Conservation (phyloP, 1,140 invertebrate species). For the Drosophila mayri region DNA sequence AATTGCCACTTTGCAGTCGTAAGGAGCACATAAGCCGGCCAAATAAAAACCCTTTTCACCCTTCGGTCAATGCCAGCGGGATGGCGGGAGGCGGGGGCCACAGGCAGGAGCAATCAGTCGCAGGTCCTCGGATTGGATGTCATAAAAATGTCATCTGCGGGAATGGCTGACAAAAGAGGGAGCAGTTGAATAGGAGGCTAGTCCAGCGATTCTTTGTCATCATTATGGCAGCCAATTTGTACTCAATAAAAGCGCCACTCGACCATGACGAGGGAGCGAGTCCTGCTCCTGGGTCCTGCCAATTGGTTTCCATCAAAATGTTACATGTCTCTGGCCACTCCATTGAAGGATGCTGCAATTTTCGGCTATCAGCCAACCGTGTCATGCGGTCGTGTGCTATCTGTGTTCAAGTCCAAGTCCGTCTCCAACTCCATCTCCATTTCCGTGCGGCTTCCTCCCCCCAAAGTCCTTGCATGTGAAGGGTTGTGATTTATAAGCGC, state of each 20-base stretch:
- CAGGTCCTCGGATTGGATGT: slow-evolving; percentile 46
- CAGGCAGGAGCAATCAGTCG: slow-evolving; percentile 37
- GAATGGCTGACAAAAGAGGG: slow-evolving; percentile 13
- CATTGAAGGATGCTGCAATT: slow-evolving; percentile 49
- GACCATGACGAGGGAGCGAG: slow-evolving; percentile 42
- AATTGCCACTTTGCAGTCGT: slow-evolving; percentile 81
- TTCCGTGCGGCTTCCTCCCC: not conserved
- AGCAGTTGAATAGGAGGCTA: not conserved
- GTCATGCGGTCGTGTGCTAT: slow-evolving; percentile 48
- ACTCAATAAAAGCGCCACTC: slow-evolving; percentile 52
- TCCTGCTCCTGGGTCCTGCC: slow-evolving; percentile 26
- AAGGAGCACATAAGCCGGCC: slow-evolving; percentile 78
- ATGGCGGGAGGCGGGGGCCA: not conserved
- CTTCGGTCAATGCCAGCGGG: slow-evolving; percentile 6
- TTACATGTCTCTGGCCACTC: slow-evolving; percentile 16
- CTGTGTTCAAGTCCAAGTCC: slow-evolving; percentile 31
- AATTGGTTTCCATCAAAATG: slow-evolving; percentile 51
- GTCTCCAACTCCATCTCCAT: slow-evolving; percentile 1
- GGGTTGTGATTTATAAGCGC: slow-evolving; percentile 78
- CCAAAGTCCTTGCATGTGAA: slow-evolving; percentile 57
- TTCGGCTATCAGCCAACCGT: slow-evolving; percentile 31
- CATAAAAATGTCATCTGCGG: slow-evolving; percentile 52
- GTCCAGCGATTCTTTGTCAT: slow-evolving; percentile 42
- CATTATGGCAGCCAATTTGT: slow-evolving; percentile 60
- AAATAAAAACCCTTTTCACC: slow-evolving; percentile 69